These are phyloP conservation scores for Gopherus evgoodei DNA, from an alignment of 2,113 vertebrate species.

Conservation along the genomic window DNA sequence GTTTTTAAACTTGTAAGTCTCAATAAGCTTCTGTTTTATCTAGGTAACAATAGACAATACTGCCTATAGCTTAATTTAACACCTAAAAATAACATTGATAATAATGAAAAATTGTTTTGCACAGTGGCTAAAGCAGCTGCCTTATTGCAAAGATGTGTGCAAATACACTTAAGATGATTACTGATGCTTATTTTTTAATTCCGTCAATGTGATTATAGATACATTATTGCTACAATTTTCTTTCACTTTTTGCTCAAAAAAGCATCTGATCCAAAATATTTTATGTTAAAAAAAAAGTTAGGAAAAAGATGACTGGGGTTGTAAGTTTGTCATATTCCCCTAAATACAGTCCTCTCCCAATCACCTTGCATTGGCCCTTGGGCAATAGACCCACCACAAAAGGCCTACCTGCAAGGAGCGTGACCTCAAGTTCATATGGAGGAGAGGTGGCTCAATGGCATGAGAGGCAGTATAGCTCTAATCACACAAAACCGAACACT, in stretches of 20 bases:
- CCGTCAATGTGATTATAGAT: background rate
- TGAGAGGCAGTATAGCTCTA: background rate
- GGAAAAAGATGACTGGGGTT: background rate
- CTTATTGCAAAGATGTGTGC: background rate
- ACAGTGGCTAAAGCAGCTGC: background rate
- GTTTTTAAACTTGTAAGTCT: slow-evolving; percentile 40
- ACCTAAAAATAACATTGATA: background rate
- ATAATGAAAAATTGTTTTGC: background rate
- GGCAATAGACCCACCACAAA: background rate
- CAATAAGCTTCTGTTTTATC: background rate
- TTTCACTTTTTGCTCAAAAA: too few species aligned
- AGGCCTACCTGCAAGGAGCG: background rate
- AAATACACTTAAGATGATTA: slow-evolving; percentile 12
- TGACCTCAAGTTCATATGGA: background rate
- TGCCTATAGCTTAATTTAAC: background rate
- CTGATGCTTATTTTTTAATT: background rate
- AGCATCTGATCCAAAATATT: background rate
- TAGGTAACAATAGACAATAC: background rate
- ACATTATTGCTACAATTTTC: background rate
- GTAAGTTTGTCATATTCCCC: background rate
- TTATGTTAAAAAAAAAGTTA: background rate
- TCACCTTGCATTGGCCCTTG: background rate
- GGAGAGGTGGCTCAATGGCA: background rate
- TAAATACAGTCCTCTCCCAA: background rate
- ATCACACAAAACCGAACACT: too few species aligned